These are phyloP conservation scores for Sarcophaga rosellei DNA, from an alignment of 2,888 invertebrate genomes.

Conservation along the genomic window DNA sequence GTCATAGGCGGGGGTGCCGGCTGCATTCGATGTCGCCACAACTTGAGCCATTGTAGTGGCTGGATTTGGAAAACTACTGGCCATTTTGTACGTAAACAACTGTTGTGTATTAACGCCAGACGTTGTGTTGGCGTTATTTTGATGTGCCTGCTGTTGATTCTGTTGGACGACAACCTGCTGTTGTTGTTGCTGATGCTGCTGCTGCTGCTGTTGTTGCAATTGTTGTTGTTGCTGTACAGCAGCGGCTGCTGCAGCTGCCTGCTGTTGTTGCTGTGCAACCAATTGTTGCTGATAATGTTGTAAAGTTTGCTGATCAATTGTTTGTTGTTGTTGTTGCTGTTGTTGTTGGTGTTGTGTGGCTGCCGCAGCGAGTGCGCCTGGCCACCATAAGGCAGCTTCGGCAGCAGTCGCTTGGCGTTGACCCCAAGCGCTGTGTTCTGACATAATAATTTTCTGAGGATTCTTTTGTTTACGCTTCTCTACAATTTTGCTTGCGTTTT, in stretches of 20 bases:
- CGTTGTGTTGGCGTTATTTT: constrained; percentile 83
- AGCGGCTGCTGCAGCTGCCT: constrained; percentile 76
- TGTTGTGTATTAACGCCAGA: constrained; percentile 86
- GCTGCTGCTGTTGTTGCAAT: constrained; percentile 80
- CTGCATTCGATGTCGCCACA: constrained; percentile 84
- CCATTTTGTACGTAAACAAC: constrained; percentile 93
- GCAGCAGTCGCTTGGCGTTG: constrained; percentile 81
- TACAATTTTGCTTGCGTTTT: constrained; percentile 57
- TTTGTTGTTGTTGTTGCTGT: constrained; percentile 82
- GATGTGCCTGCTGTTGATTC: constrained; percentile 82
- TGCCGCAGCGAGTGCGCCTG: constrained; percentile 81
- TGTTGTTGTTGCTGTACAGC: constrained; percentile 80
- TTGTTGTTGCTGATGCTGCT: constrained; percentile 81
- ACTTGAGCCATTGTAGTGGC: constrained; percentile 86
- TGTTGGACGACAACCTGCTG: constrained; percentile 82
- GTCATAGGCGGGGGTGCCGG: constrained; percentile 86
- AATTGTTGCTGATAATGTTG: constrained; percentile 83
- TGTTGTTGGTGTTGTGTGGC: constrained; percentile 82
- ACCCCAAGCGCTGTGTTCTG: constrained; percentile 86
- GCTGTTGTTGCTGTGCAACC: constrained; percentile 82
- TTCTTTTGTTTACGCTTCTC: constrained; percentile 61
- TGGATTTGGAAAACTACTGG: constrained; percentile 89
- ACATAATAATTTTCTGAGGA: constrained; percentile 80
- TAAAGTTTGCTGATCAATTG: constrained; percentile 82
- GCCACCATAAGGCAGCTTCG: constrained; percentile 84